A percentile compares a stretch with the other conserved stretches of the same genome.
phyloP scores from a whole-genome alignment of 64 coral and sea anemone genomes.

The Orbicella faveolata region DNA sequence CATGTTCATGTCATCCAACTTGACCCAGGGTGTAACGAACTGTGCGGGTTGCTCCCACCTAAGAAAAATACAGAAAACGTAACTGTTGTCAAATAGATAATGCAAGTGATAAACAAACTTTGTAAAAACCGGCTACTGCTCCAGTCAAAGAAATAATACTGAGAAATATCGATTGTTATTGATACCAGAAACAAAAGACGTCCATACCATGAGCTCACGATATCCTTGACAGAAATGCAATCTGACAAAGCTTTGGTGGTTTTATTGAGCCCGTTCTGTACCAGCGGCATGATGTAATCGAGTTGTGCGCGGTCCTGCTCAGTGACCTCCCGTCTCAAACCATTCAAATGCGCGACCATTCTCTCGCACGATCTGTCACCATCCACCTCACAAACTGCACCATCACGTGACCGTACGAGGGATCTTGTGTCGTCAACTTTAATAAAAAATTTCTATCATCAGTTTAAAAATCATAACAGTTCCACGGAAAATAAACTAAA shows the following conservation, averaged over 20 bases:
- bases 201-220: slow-evolving; percentile 66
- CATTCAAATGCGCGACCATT: slow-evolving; percentile 44
- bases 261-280: slow-evolving; percentile 66
- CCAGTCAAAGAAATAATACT: no score
- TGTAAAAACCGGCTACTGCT: no score
- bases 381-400: slow-evolving; percentile 18
- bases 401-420: slow-evolving; percentile 31
- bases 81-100: background rate
- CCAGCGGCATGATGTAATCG: slow-evolving; percentile 48
- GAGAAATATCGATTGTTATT: no score
- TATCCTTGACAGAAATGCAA: slow-evolving; percentile 67
- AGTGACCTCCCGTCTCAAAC: slow-evolving; percentile 61
- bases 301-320: slow-evolving; percentile 56
- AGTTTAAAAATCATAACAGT: background rate
- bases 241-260: slow-evolving; percentile 70
- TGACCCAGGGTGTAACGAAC: slow-evolving; percentile 85
- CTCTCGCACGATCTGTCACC: slow-evolving; percentile 26
- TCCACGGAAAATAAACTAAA: background rate
- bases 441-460: background rate
- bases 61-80: background rate
- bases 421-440: slow-evolving; percentile 42
- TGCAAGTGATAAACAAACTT: no score
- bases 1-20: slow-evolving; percentile 85
- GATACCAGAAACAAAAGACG: background rate
- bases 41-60: slow-evolving; percentile 99